phyloP scores from a whole-genome alignment of 2,113 vertebrate species.

The Myodes glareolus region DNA sequence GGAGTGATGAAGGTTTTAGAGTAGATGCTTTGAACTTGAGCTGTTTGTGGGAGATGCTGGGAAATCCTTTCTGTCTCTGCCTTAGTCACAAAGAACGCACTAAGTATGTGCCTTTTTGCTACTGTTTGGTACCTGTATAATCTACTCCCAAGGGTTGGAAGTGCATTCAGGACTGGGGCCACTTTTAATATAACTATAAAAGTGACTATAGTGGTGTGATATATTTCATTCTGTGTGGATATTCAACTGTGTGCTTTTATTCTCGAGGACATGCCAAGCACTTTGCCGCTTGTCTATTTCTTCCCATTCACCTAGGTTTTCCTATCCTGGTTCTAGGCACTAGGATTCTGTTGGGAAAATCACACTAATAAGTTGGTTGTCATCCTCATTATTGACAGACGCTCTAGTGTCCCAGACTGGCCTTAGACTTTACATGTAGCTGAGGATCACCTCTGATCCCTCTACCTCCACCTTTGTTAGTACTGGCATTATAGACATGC shows the following conservation, averaged over 20 bases:
- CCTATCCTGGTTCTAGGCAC: neutral
- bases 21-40: neutral
- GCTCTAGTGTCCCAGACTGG: neutral
- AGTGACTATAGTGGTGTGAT: neutral
- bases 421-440: neutral
- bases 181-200: neutral
- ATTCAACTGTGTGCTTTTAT: neutral
- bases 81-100: neutral
- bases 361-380: neutral
- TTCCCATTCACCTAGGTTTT: neutral
- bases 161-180: neutral
- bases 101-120: neutral
- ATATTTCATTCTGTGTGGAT: neutral
- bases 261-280: neutral
- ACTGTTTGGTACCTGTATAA: neutral
- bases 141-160: neutral
- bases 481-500: no score
- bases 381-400: neutral
- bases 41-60: neutral
- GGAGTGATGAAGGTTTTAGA: neutral
- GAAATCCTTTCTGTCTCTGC: neutral
- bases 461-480: neutral
- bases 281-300: neutral
- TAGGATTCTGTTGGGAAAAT: neutral
- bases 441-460: neutral